Evolutionary conservation across 2,888 invertebrate species (phyloP), one percentile per base, ranked within the genome.

Genomic region (Bellardia pandia): DNA sequence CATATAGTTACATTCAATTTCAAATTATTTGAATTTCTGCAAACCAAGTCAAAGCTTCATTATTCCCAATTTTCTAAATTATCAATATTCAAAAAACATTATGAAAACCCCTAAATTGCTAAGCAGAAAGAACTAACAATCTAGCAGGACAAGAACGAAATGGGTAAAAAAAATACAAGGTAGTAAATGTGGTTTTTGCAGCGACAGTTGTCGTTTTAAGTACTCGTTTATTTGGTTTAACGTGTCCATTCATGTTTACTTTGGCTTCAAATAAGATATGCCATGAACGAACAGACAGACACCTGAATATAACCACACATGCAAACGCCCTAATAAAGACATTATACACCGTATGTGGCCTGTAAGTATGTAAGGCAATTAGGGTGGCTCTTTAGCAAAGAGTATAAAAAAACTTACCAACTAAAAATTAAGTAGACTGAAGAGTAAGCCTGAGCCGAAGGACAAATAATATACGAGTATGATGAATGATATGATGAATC

Each of bases 201-300:
- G 45, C 16, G 37, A 45, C 72, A 64, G 42, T 66, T 74, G 64
- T 56, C 64, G 64, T 72, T 58, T 53, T 58, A 68, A 37, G 78
- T 60, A 48, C 51, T 71, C 40, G 5, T 79, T 81, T 66, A 58
- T 56, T 37, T 66, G 33, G 56, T 68, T 81, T 58, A 74, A 68
- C 74, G 37, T 82, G 68, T 75, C 68, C 68, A 60, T 68, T 75
- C 40, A 75, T 68, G 75, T 75, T 82, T 82, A 60, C 51, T 60
- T 82, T 82, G 66, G 75, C 68, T 60, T 60, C 23, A 37, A 51
- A 81, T 48, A 82, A 11, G 33, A 68, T n/a, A n/a, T 51, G 48
- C 14, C 23, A 56, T 53, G 42, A 53, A 64, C 33, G 37, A 37
- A 33, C 53, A n/a, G 13, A 42, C 56, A 62, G n/a, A 30, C n/a